A percentile compares a stretch with the other conserved stretches of the same genome.
These are phyloP conservation scores for Oscheius sp. DNA, from an alignment of 1,140 invertebrate genomes.

Conservation along the genomic window DNA sequence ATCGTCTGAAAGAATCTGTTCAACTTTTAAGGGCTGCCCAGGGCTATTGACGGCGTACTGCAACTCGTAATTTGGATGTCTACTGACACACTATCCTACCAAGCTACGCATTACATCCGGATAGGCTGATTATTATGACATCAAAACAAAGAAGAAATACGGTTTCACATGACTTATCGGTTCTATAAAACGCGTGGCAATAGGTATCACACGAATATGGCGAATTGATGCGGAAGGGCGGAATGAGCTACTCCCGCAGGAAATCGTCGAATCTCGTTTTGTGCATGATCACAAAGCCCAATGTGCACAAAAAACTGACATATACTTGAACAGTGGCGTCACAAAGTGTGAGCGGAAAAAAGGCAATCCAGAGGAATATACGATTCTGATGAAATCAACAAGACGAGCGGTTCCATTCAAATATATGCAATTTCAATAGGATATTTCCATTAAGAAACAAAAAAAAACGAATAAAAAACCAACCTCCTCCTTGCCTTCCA, in stretches of 20 bases:
- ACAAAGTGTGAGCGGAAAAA: background rate
- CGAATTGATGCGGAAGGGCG: too few species aligned
- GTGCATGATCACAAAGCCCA: background rate
- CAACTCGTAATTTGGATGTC: too few species aligned
- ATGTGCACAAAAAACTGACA: background rate
- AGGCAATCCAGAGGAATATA: background rate
- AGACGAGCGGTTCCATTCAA: background rate
- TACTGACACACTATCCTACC: too few species aligned
- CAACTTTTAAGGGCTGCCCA: background rate
- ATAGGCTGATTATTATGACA: too few species aligned
- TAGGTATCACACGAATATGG: too few species aligned
- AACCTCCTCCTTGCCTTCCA: conserved; percentile 10
- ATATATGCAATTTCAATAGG: background rate
- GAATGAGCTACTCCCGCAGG: too few species aligned
- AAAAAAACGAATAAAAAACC: background rate
- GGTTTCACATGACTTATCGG: too few species aligned
- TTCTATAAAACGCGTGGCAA: too few species aligned
- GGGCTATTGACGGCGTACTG: too few species aligned
- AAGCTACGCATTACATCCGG: too few species aligned
- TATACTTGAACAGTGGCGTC: background rate
- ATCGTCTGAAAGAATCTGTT: background rate
- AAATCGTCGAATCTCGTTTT: too few species aligned
- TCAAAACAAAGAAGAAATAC: too few species aligned
- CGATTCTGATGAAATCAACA: conserved; percentile 6
- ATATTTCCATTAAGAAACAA: background rate